Conservation (phyloP, 1,140 invertebrate genomes). For the Cyphomyrmex costatus region DNA sequence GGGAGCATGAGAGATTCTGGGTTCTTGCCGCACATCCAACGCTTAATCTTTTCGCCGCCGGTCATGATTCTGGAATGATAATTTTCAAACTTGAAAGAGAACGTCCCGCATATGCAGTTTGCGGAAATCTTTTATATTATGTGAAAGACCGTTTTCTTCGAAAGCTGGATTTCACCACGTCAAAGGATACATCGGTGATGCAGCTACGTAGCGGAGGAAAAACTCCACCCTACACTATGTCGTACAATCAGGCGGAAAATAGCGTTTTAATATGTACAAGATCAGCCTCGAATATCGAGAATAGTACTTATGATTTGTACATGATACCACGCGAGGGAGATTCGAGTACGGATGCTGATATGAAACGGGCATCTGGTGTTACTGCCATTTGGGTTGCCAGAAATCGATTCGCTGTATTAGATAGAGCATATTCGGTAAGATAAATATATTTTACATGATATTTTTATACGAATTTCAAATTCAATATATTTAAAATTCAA, state of each 20-base stretch:
- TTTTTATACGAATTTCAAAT: conserved; percentile 36
- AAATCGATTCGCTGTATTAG: conserved; percentile 99
- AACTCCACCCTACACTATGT: conserved; percentile 94
- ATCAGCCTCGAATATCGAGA: conserved; percentile 93
- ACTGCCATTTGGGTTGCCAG: conserved; percentile 99
- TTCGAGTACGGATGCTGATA: conserved; percentile 88
- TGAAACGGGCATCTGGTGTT: conserved; percentile 95
- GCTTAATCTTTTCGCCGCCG: conserved; percentile 95
- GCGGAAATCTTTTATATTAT: conserved; percentile 98
- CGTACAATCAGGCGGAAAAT: conserved; percentile 98
- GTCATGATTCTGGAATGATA: conserved; percentile 98
- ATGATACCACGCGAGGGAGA: conserved; percentile 91
- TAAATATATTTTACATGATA: conserved; percentile 23
- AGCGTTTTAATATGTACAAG: conserved; percentile 94
- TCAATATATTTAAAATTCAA: background rate
- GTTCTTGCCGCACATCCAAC: conserved; percentile 96
- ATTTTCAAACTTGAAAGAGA: conserved; percentile 96
- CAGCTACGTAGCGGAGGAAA: conserved; percentile 94
- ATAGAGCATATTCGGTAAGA: conserved; percentile 94
- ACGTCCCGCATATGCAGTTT: conserved; percentile 97
- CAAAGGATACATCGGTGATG: conserved; percentile 97
- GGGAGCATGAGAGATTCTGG: conserved; percentile 99
- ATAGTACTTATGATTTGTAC: conserved; percentile 98
- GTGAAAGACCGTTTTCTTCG: conserved; percentile 98
- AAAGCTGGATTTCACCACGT: conserved; percentile 96